Percentiles rank a stretch among this genome's conserved stretches.
Conservation (phyloP, 1,140 invertebrate species). For the Drosophila chauvacae region DNA sequence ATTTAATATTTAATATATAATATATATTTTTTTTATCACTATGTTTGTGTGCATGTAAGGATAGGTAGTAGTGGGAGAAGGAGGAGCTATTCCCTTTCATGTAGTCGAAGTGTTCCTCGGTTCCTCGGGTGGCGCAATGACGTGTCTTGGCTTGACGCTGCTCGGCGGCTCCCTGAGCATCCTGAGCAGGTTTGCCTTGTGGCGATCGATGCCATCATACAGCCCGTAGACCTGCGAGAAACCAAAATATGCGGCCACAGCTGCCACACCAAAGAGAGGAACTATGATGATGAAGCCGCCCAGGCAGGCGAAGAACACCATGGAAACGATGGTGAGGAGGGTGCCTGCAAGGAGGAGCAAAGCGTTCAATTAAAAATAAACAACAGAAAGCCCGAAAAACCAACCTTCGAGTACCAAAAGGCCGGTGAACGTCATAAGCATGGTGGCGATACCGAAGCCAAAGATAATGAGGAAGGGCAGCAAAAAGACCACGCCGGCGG, state of each 20-base stretch:
- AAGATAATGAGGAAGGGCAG: slow-evolving; percentile 73
- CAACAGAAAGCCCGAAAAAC: not conserved
- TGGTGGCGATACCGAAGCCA: slow-evolving; percentile 69
- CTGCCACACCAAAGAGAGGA: slow-evolving; percentile 53
- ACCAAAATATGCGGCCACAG: slow-evolving; percentile 69
- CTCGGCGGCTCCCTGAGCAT: slow-evolving; percentile 23
- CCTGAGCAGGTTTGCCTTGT: slow-evolving; percentile 22
- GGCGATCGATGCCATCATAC: slow-evolving; percentile 43
- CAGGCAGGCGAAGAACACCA: slow-evolving; percentile 70
- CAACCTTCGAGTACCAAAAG: slow-evolving; percentile 78
- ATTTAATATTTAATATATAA: not conserved
- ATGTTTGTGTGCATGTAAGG: not conserved
- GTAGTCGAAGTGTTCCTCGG: not conserved
- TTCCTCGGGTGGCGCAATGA: not conserved
- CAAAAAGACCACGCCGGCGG: slow-evolving; percentile 57
- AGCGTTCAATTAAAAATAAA: not conserved
- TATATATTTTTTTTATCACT: slow-evolving; percentile 3
- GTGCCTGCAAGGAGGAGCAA: slow-evolving; percentile 52
- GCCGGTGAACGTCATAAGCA: slow-evolving; percentile 78
- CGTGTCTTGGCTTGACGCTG: not conserved
- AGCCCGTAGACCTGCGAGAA: slow-evolving; percentile 62
- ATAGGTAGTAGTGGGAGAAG: not conserved
- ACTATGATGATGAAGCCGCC: slow-evolving; percentile 62
- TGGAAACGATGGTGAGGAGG: slow-evolving; percentile 66
- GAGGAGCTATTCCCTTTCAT: not conserved